A percentile compares a stretch with the other conserved stretches of the same genome.
Conservation (phyloP, 2,113 vertebrate genomes). For the Salvelinus alpinus region DNA sequence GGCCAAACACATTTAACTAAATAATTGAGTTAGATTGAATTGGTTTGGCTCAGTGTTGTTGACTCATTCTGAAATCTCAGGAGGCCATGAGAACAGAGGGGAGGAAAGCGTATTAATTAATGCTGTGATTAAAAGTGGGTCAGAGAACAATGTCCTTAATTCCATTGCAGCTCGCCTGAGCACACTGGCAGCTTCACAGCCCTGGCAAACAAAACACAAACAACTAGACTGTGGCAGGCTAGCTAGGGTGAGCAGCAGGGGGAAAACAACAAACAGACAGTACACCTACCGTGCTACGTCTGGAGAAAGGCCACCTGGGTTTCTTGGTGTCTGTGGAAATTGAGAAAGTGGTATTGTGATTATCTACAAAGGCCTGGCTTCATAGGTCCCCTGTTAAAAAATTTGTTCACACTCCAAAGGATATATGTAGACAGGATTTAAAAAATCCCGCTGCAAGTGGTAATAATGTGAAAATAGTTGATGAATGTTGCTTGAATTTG, state of each 20-base stretch:
- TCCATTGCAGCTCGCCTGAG: constrained; percentile 27
- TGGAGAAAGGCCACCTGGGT: constrained; percentile 87
- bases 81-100: constrained; percentile 40
- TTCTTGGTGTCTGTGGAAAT: constrained; percentile 85
- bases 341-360: not conserved
- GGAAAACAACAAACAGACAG: not conserved
- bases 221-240: constrained; percentile 14
- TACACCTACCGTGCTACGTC: constrained; percentile 77
- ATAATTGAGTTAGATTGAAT: constrained; percentile 35
- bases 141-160: constrained; percentile 64
- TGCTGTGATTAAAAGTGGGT: constrained; percentile 68
- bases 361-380: not conserved
- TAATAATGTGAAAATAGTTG: not conserved
- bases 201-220: constrained; percentile 34
- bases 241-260: not conserved
- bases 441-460: not conserved
- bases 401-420: not conserved
- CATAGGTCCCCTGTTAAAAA: not conserved
- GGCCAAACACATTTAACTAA: constrained; percentile 11
- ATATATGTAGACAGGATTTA: not conserved
- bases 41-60: constrained; percentile 40
- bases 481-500: not conserved
- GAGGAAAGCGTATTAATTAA: constrained; percentile 53
- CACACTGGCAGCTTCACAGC: constrained; percentile 34
- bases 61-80: constrained; percentile 43